phyloP scores from a whole-genome alignment of 35 echinoderm and acorn worm species.

The Hemicentrotus pulcherrimus region DNA sequence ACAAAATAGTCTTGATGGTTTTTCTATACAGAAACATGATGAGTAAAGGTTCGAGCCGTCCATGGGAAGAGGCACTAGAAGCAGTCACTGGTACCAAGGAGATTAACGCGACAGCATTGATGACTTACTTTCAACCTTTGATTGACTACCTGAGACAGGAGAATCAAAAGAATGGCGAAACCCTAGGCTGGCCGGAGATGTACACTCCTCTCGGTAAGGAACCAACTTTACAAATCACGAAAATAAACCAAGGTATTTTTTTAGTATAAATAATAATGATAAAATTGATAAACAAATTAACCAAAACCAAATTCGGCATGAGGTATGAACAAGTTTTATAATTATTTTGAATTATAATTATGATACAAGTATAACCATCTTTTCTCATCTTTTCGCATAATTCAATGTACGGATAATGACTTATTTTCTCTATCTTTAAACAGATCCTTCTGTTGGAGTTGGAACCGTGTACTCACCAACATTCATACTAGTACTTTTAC shows the following conservation, averaged over 20 bases:
- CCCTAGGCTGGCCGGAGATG: conserved; percentile 57
- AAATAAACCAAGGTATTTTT: background rate
- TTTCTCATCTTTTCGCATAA: no score
- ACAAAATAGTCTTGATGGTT: no score
- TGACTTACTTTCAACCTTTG: conserved; percentile 75
- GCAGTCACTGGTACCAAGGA: conserved; percentile 57
- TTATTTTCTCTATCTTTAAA: background rate
- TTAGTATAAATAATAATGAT: no score
- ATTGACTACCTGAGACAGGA: conserved; percentile 62
- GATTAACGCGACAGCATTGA: conserved; percentile 67
- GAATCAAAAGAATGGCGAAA: conserved; percentile 68
- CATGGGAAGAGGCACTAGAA: conserved; percentile 78
- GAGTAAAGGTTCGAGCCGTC: conserved; percentile 58
- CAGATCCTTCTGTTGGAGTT: background rate
- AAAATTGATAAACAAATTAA: no score
- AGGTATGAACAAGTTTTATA: no score
- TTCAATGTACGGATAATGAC: no score
- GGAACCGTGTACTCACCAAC: background rate
- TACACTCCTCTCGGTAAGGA: conserved; percentile 63
- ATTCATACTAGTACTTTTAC: background rate
- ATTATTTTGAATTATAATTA: no score
- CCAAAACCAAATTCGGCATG: no score
- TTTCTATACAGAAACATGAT: conserved; percentile 63
- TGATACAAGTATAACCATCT: no score
- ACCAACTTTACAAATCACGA: background rate